Evolutionary conservation across 2,888 invertebrate species (phyloP).

Genomic region (Nematopogon swammerdamellus): DNA sequence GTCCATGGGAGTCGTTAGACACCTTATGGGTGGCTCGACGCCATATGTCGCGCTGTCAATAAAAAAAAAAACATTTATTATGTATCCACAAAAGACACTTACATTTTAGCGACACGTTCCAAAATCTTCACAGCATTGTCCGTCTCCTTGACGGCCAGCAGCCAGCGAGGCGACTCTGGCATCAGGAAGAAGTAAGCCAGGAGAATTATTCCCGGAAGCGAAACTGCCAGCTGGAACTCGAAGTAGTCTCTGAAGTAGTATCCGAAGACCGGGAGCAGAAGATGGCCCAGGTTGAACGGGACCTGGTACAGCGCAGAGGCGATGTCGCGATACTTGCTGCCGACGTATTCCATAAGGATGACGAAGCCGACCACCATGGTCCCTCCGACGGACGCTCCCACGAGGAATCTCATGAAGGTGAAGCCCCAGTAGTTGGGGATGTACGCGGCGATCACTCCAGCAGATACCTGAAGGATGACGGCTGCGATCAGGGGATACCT

Average conservation of each 20-base stretch:
- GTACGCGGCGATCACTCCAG: constrained; percentile 66
- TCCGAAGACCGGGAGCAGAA: constrained; percentile 58
- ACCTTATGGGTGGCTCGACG: too few relatives aligned
- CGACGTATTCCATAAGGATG: constrained; percentile 66
- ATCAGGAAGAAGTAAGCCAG: constrained; percentile 64
- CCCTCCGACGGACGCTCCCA: constrained; percentile 75
- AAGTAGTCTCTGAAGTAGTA: constrained; percentile 65
- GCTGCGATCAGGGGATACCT: constrained; percentile 68
- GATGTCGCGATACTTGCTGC: constrained; percentile 50
- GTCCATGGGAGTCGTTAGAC: too few relatives aligned
- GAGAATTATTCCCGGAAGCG: constrained; percentile 55
- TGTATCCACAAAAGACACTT: too few relatives aligned
- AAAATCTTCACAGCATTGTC: constrained; percentile 64
- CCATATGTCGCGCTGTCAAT: too few relatives aligned
- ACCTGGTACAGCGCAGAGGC: constrained; percentile 65
- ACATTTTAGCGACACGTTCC: constrained; percentile 60
- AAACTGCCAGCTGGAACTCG: constrained; percentile 63
- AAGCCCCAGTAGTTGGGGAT: constrained; percentile 61
- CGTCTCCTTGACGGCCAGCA: constrained; percentile 65
- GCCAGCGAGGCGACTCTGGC: constrained; percentile 80
- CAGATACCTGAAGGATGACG: constrained; percentile 65
- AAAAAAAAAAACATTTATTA: too few relatives aligned
- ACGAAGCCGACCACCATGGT: constrained; percentile 68
- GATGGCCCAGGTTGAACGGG: constrained; percentile 68
- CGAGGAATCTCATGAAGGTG: constrained; percentile 63